These are phyloP conservation scores for Glareola pratincola DNA, from an alignment of 2,113 vertebrate genomes.

Conservation along the genomic window DNA sequence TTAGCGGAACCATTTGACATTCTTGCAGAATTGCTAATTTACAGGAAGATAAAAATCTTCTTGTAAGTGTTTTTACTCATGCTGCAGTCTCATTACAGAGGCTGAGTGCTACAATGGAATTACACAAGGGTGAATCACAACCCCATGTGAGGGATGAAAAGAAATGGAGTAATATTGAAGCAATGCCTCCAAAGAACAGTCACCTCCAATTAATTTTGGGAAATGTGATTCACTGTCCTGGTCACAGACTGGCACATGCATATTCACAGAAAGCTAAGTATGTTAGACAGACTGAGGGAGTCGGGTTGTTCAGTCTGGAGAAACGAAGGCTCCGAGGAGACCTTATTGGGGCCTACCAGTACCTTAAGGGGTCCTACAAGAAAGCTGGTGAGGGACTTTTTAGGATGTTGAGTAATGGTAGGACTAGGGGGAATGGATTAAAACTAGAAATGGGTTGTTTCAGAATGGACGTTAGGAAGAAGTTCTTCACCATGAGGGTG, in stretches of 20 bases:
- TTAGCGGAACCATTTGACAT: constrained; percentile 26
- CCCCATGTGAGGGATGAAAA: background rate
- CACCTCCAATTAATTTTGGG: background rate
- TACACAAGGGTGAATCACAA: background rate
- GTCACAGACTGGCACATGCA: background rate
- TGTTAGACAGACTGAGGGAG: too few relatives aligned
- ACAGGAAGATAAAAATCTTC: constrained; percentile 38
- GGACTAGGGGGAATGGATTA: too few relatives aligned
- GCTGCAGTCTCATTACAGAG: constrained; percentile 15
- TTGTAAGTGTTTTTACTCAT: background rate
- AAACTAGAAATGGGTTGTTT: too few relatives aligned
- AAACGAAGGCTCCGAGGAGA: too few relatives aligned
- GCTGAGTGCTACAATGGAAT: background rate
- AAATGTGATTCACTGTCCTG: background rate
- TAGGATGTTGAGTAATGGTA: too few relatives aligned
- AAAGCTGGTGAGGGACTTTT: too few relatives aligned
- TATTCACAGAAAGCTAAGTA: background rate
- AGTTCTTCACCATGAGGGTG: too few relatives aligned
- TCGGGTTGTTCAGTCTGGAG: too few relatives aligned
- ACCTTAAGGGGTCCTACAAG: too few relatives aligned
- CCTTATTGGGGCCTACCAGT: too few relatives aligned
- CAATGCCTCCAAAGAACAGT: background rate
- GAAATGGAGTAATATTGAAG: background rate
- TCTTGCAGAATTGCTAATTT: constrained; percentile 29
- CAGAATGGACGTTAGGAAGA: too few relatives aligned